Evolutionary conservation across 2,888 invertebrate genomes (phyloP).

Genomic region (Muschampia plurimacula): DNA sequence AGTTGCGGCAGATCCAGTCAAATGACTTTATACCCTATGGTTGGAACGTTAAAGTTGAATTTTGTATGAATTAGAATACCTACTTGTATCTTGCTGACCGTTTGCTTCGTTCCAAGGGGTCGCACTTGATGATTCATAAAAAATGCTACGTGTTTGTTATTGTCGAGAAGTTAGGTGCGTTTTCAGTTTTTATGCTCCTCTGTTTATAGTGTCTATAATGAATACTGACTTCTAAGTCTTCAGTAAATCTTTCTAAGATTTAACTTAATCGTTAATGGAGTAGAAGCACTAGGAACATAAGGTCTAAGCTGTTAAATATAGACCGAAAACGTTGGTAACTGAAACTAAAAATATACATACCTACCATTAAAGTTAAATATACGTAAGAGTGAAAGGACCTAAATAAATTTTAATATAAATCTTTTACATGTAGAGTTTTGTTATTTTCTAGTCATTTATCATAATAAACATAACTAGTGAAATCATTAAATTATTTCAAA

Average conservation of each 20-base stretch:
- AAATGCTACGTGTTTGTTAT: slow-evolving; percentile 26
- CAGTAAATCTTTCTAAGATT: slow-evolving; percentile 4
- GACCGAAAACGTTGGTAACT: too few relatives aligned
- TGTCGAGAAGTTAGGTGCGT: slow-evolving; percentile 18
- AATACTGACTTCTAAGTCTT: not conserved
- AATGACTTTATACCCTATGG: slow-evolving; percentile 16
- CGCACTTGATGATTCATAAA: slow-evolving; percentile 43
- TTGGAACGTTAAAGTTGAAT: slow-evolving; percentile 9
- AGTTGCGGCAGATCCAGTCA: not conserved
- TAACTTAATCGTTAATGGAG: not conserved
- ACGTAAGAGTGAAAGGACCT: too few relatives aligned
- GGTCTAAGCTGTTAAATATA: too few relatives aligned
- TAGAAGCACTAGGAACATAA: not conserved
- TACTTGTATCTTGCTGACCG: slow-evolving; percentile 19
- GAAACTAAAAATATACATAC: too few relatives aligned
- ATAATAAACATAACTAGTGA: too few relatives aligned
- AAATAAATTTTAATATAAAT: too few relatives aligned
- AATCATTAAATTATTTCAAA: not conserved
- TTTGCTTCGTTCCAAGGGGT: slow-evolving; percentile 29
- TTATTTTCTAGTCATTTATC: too few relatives aligned
- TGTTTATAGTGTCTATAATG: slow-evolving; percentile 9
- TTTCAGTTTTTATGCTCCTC: slow-evolving; percentile 26
- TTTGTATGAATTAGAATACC: not conserved
- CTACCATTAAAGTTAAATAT: too few relatives aligned
- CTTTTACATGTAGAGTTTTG: too few relatives aligned